Conservation (phyloP, 2,113 vertebrate genomes). For the Pantherophis guttatus region DNA sequence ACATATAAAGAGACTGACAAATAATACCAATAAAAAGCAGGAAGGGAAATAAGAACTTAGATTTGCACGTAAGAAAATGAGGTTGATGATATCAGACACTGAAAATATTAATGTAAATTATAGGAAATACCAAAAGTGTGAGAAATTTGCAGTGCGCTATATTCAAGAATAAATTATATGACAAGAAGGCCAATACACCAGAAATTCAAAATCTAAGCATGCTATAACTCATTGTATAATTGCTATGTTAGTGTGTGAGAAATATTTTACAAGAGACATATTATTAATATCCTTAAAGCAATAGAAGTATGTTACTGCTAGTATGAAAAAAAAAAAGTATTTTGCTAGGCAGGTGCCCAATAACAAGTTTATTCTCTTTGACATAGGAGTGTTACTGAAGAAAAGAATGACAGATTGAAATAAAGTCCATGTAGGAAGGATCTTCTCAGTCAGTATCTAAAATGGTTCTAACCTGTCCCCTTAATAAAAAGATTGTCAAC, state of each 20-base stretch:
- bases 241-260: constrained; percentile 35
- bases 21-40: constrained; percentile 44
- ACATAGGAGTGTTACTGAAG: background rate
- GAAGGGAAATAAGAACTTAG: constrained; percentile 11
- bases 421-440: background rate
- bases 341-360: background rate
- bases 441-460: background rate
- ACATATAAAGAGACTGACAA: constrained; percentile 47
- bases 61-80: constrained; percentile 47
- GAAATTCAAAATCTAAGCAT: constrained; percentile 21
- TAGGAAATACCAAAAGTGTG: constrained; percentile 14
- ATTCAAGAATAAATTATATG: constrained; percentile 32
- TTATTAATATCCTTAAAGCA: constrained; percentile 21
- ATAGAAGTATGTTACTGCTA: constrained; percentile 16
- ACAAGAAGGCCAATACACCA: constrained; percentile 44
- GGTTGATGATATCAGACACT: constrained; percentile 36
- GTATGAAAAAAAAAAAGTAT: background rate
- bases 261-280: constrained; percentile 19
- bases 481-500: constrained; percentile 1
- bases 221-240: constrained; percentile 29
- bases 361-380: background rate
- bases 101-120: constrained; percentile 36
- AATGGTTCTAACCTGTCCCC: background rate
- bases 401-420: background rate
- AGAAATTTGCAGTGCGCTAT: constrained; percentile 20